These are phyloP conservation scores for Astur gentilis DNA, from an alignment of 2,113 vertebrate species.

Conservation along the genomic window DNA sequence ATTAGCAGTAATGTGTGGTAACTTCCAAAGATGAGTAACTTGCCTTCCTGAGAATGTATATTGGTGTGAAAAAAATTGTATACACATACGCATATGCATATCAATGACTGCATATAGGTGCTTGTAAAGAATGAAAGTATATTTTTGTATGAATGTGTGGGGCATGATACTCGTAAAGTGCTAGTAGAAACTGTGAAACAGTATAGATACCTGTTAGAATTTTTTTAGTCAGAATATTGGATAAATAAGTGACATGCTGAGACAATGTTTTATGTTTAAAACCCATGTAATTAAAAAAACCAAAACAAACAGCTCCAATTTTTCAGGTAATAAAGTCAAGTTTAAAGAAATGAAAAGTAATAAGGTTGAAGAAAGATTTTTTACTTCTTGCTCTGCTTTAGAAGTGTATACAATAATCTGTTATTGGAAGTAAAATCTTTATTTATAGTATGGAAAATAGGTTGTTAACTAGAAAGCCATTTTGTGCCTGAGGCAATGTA, in stretches of 20 bases:
- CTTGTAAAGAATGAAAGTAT: not conserved
- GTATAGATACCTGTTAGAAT: not conserved
- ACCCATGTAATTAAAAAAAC: accelerated
- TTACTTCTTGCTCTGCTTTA: not conserved
- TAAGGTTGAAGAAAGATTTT: not conserved
- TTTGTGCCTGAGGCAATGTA: not conserved
- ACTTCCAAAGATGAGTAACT: not conserved
- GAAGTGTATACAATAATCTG: not conserved
- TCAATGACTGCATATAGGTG: not conserved
- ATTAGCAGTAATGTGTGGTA: not conserved
- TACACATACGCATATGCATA: not conserved
- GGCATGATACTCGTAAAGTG: not conserved
- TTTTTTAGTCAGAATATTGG: not conserved
- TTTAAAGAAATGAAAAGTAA: not conserved
- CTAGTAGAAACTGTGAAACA: not conserved
- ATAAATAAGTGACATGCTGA: not conserved
- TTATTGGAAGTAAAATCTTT: not conserved
- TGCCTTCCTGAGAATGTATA: not conserved
- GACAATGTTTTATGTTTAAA: not conserved
- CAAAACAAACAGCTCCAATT: not conserved
- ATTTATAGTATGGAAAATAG: not conserved
- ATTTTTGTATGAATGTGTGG: not conserved
- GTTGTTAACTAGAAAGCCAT: not conserved
- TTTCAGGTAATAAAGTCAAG: not conserved
- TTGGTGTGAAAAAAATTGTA: not conserved